Conservation (phyloP, 2,797 vertebrate genomes). For the Alca torda region DNA sequence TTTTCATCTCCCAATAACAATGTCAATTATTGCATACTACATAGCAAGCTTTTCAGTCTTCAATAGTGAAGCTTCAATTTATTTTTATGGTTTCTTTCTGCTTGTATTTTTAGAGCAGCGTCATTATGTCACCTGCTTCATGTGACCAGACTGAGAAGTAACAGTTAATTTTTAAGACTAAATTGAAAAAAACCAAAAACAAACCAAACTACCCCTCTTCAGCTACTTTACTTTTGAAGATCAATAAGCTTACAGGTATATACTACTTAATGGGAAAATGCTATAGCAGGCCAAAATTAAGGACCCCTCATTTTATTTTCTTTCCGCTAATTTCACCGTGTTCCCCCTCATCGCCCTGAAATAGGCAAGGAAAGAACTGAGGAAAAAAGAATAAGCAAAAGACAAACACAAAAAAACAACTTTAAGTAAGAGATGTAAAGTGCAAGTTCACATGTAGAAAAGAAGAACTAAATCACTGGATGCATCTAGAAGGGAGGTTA, state of each 20-base stretch:
- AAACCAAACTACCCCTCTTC: neutral
- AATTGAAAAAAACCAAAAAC: neutral
- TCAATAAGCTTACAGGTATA: neutral
- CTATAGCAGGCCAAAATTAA: neutral
- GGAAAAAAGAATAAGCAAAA: neutral
- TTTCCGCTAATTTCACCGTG: neutral
- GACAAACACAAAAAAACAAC: neutral
- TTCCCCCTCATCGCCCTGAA: neutral
- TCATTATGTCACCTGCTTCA: neutral
- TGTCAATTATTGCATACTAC: neutral
- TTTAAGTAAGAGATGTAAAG: neutral
- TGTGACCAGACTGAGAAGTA: neutral
- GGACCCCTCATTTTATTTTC: neutral
- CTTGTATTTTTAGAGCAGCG: neutral
- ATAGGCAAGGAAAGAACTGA: neutral
- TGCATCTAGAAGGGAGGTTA: neutral
- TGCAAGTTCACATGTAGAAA: neutral
- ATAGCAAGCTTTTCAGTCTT: neutral
- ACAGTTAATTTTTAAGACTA: neutral
- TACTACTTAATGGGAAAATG: neutral
- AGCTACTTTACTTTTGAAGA: neutral
- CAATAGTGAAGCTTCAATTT: neutral
- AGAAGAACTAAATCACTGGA: neutral
- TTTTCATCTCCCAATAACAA: neutral
- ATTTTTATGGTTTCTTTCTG: neutral